Evolutionary conservation across 2,113 vertebrate genomes (phyloP).

Genomic region (Phaethon lepturus): DNA sequence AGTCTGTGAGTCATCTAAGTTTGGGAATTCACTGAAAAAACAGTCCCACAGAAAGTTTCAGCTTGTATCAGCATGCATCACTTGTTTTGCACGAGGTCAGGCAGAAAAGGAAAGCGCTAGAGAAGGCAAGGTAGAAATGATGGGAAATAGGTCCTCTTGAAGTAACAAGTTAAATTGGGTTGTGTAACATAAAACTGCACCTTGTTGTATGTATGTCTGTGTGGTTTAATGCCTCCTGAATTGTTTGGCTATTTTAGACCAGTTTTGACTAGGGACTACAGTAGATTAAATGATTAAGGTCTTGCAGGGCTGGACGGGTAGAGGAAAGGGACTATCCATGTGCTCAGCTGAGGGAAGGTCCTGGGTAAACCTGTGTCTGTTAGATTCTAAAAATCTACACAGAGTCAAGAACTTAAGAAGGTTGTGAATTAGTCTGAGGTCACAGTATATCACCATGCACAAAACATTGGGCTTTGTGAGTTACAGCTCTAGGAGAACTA

Average conservation of each 20-base stretch:
- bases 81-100: not conserved
- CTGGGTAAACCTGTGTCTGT: rapidly evolving
- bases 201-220: not conserved
- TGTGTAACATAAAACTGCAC: not conserved
- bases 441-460: not conserved
- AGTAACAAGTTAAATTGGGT: not conserved
- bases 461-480: not conserved
- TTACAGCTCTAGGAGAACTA: not conserved
- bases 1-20: not conserved
- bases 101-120: not conserved
- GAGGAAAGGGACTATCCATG: not conserved
- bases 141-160: not conserved
- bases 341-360: not conserved
- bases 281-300: not conserved
- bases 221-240: not conserved
- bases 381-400: not conserved
- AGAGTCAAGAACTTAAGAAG: not conserved
- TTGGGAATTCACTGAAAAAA: not conserved
- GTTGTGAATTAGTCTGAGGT: not conserved
- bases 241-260: not conserved
- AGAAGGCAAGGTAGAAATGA: not conserved
- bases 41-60: not conserved
- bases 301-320: not conserved
- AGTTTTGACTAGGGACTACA: not conserved
- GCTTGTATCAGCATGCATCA: not conserved